Base-by-base conservation (phyloP, 2,888 invertebrate genomes). In the Empis stercorea region DNA sequence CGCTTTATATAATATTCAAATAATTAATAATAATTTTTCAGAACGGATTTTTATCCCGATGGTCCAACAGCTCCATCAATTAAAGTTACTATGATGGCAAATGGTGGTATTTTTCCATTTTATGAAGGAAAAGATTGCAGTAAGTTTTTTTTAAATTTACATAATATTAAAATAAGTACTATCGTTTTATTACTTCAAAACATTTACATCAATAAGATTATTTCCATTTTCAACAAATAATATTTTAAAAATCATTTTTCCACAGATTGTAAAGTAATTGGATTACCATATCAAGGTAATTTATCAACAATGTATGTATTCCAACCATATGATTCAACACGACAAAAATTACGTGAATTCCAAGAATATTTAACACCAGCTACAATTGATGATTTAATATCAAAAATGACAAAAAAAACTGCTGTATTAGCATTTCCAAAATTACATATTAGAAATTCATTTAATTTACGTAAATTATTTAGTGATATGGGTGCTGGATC, bases 221-320 rank as follows among this genome's bases (percentile, higher is more conserved):
- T n/a, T n/a, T n/a, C n/a, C n/a, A n/a, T n/a, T n/a, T n/a, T n/a
- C n/a, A n/a, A n/a, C n/a, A n/a, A n/a, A n/a, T n/a, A n/a, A n/a
- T n/a, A n/a, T n/a, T n/a, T n/a, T n/a, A n/a, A n/a, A n/a, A n/a
- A n/a, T n/a, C n/a, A 14, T 14, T 44, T 30, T 16, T 17, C 23
- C 23, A 20, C 58, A 34, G 71, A 73, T 16, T 78, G 75, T 48
- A 76, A 77, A 52, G 76, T 82, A 43, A 56, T 82, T 46, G 80
- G 76, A 2, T 62, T 84, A 1, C 82, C 84, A 0, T 84, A 84
- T 63, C 76, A 78, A 61, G 78, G 78, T 5, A 72, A 72, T 47
- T 67, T 74, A 46, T 73, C 74, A 43, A 72, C 74, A 1, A 79
- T 84, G 78, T 81, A 80, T 57, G 65, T 83, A 1, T 65, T 84